Evolutionary conservation across 2,888 invertebrate species (phyloP).

Genomic region (Ditula angustiorana): DNA sequence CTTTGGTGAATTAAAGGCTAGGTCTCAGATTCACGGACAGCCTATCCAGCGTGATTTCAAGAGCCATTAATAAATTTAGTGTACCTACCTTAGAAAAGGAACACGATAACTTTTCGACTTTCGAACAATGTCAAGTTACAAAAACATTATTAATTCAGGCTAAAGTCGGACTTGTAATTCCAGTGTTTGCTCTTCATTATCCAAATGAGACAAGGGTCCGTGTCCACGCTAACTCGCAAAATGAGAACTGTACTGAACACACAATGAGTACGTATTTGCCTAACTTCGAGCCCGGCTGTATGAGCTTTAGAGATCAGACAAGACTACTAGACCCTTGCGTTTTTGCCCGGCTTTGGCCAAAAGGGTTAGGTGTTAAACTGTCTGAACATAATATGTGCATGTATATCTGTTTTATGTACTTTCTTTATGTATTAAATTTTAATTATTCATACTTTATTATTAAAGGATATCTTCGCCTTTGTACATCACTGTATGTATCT

Average conservation of each 20-base stretch:
- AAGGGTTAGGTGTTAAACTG: neutral
- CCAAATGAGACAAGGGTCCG: constrained; percentile 55
- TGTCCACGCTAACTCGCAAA: constrained; percentile 73
- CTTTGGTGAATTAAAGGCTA: too few species aligned
- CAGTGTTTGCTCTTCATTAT: constrained; percentile 73
- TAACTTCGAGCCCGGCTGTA: constrained; percentile 36
- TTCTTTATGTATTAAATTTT: too few species aligned
- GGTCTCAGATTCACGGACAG: too few species aligned
- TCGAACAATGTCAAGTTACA: constrained; percentile 13
- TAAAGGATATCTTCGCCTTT: too few species aligned
- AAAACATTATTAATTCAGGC: constrained; percentile 33
- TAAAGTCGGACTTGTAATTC: constrained; percentile 41
- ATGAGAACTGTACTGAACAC: constrained; percentile 55
- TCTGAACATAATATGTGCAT: too few species aligned
- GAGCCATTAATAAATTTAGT: too few species aligned
- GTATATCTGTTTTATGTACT: too few species aligned
- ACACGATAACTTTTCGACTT: neutral
- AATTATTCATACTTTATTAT: too few species aligned
- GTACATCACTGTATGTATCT: too few species aligned
- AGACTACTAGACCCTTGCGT: neutral
- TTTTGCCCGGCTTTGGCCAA: neutral
- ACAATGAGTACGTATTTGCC: neutral
- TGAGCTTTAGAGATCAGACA: constrained; percentile 18
- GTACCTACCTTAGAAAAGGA: neutral
- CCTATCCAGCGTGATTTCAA: too few species aligned